Evolutionary conservation across 2,888 invertebrate species (phyloP), one percentile per base, ranked within the genome.

Genomic region (Drosophila seclusa): DNA sequence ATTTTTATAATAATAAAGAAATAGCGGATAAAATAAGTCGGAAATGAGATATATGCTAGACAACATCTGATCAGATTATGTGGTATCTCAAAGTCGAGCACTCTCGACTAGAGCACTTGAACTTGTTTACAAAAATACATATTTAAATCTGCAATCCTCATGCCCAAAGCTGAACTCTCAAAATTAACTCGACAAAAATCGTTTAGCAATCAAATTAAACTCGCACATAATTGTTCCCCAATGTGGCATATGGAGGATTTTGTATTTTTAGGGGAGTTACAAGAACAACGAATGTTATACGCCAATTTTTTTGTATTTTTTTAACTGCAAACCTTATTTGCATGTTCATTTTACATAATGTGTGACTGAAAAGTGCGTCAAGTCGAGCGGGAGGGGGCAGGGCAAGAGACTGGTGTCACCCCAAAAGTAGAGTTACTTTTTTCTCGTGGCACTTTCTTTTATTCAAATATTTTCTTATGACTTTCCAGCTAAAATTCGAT

Each of bases 311-410:
- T 34, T 0, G 4, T 24, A 4, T 40, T 29, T 4, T 38, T 29
- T 91, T 89, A 92, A 92, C 91, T 91, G 91, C 90, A 91, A 92
- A 92, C 90, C 91, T 91, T 90, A 92, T 92, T 92, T 92, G 91
- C 92, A 92, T 91, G 87, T 89, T 92, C 90, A 92, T 91, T 92
- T 89, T 89, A 80, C 90, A 87, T 89, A 90, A 91, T 90, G 79
- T 90, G 78, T 88, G 73, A 65, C 77, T 76, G 79, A 83, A 76
- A 89, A 85, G 67, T 69, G 80, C 87, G 69, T 71, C 76, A 76
- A 79, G 68, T 76, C 52, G 60, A 58, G 53, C 48, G 0, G 31
- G 0, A n/a, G 53, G 16, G 0, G 16, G 16, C 54, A 65, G 69
- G 65, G 64, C 48, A 62, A 49, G 53, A 66, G 55, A 29, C 58